These are phyloP conservation scores for pig (Sus scrofa) DNA, from an alignment of 2,113 vertebrate genomes.

Conservation along the genomic window T2T-Sscrofa CM000816.6:26032001-26032500, in stretches of 20 bases:
- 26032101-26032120: not conserved
- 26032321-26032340: no score
- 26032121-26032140: not conserved
- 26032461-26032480: no score
- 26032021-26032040: not conserved
- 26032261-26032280: no score
- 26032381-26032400: no score
- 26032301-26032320: no score
- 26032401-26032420: no score
- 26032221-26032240: not conserved
- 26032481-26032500: not conserved
- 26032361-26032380: no score
- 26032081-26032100: not conserved
- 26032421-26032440: no score
- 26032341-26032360: no score
- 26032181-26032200: not conserved
- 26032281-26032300: no score
- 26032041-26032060: not conserved
- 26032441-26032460: no score
- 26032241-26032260: no score
- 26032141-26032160: not conserved
- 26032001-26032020: not conserved
- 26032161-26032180: not conserved
- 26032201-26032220: slow-evolving; percentile 30
- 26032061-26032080: not conserved